Evolutionary conservation across 2,888 invertebrate genomes (phyloP), one percentile per base, ranked within the genome.

Genomic region (Orgyia antiqua): DNA sequence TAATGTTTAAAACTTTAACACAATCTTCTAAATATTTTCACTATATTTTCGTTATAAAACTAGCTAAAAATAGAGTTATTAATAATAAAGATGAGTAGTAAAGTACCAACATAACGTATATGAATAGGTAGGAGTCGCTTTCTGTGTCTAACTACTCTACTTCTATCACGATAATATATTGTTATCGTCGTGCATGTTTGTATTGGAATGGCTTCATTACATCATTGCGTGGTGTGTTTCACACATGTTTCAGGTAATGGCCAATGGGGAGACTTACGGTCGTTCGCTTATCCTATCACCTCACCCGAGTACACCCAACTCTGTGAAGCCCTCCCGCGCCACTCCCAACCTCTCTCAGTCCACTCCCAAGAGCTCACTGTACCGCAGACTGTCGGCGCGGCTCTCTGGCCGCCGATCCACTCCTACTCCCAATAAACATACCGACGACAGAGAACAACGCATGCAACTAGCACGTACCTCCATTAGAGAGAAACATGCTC

Each of bases 201-300:
- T 82, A 79, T 67, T 69, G 84, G 86, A 84, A 86, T 84, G 86
- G 84, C 84, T 84, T 84, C 83, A 84, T 76, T 83, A 84, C 84
- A 86, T 86, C 84, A 86, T 84, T 83, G 84, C 84, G 84, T 86
- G 83, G 86, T 84, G 84, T 84, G 84, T 84, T 82, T 88, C 87
- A 83, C 87, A 76, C 89, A 87, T 87, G 88, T 90, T 90, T 88
- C 90, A 90, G 90, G 90, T 90, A 72, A 88, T 89, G 89, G 90
- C 90, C 83, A 89, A 89, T 80, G 88, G 88, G 77, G 89, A 89
- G 87, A 88, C 88, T 84, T 90, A 87, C 88, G 88, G 88, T 82
- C 84, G 87, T 86, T 88, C 88, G 87, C 87, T 84, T 88, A 87
- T 87, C 88, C 86, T 83, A 42, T 86, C 86, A 42, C 82, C 84